Conservation (phyloP, 2,888 invertebrate genomes). For the Petrolisthes manimaculis region DNA sequence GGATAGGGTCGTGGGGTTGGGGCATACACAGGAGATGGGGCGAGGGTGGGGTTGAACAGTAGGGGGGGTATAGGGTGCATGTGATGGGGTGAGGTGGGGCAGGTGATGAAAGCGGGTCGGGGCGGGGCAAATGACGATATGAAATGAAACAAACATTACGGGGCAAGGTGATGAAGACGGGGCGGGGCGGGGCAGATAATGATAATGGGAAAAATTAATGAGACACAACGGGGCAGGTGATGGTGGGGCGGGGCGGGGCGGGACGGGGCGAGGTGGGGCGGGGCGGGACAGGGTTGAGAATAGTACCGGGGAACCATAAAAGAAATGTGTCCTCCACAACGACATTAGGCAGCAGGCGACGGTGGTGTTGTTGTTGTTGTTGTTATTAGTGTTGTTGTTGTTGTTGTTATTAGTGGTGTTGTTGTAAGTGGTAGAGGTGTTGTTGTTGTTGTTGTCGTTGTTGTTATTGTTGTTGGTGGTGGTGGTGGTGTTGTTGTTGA, state of each 20-base stretch:
- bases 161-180: not conserved
- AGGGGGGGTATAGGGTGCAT: not conserved
- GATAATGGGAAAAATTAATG: not conserved
- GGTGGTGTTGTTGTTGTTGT: too few relatives aligned
- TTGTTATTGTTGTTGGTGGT: too few relatives aligned
- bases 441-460: too few relatives aligned
- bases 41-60: not conserved
- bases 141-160: not conserved
- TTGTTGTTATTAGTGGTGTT: too few relatives aligned
- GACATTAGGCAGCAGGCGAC: constrained; percentile 26
- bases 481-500: too few relatives aligned
- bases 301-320: constrained; percentile 52
- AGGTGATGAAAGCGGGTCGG: not conserved
- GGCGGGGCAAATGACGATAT: not conserved
- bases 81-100: not conserved
- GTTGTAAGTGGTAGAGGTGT: too few relatives aligned
- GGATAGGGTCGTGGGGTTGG: too few relatives aligned
- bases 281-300: constrained; percentile 19
- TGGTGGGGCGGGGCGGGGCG: not conserved
- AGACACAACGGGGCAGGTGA: not conserved
- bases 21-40: not conserved
- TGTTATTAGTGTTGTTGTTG: not conserved
- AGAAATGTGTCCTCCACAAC: constrained; percentile 55
- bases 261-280: not conserved
- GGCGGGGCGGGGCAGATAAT: not conserved